phyloP scores from a whole-genome alignment of 1,140 invertebrate genomes.

The Drosophila dunni region DNA sequence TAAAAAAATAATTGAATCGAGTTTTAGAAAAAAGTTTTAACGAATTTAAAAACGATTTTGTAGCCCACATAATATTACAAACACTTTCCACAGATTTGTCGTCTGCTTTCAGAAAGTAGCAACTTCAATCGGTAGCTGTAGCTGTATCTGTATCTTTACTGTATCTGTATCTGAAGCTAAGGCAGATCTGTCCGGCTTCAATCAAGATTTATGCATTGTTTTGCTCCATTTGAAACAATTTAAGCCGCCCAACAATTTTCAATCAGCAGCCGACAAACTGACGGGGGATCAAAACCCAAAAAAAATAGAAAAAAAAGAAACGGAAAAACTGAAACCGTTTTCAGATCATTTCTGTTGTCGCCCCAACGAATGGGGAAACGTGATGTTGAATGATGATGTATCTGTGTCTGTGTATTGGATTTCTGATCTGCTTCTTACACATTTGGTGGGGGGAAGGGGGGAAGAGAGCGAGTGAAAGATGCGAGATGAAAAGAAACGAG shows the following conservation, averaged over 20 bases:
- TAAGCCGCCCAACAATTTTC: conserved; percentile 66
- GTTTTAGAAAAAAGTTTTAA: background rate
- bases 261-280: conserved; percentile 55
- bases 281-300: background rate
- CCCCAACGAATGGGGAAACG: conserved; percentile 2
- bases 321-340: conserved; percentile 31
- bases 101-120: conserved; percentile 1
- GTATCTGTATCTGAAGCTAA: conserved; percentile 2
- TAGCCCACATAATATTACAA: conserved; percentile 7
- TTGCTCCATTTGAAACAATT: conserved; percentile 68
- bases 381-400: conserved; percentile 23
- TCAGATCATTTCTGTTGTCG: conserved; percentile 43
- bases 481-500: background rate
- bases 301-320: conserved; percentile 8
- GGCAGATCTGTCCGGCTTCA: conserved; percentile 19
- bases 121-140: conserved; percentile 1
- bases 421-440: conserved; percentile 20
- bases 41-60: background rate
- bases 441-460: background rate
- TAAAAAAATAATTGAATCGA: background rate
- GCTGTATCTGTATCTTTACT: background rate
- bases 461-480: background rate
- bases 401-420: conserved; percentile 22
- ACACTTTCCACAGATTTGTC: conserved; percentile 17
- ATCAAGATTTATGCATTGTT: conserved; percentile 53